Conservation (phyloP, 2,797 vertebrate genomes). For the Silurus aristotelis region DNA sequence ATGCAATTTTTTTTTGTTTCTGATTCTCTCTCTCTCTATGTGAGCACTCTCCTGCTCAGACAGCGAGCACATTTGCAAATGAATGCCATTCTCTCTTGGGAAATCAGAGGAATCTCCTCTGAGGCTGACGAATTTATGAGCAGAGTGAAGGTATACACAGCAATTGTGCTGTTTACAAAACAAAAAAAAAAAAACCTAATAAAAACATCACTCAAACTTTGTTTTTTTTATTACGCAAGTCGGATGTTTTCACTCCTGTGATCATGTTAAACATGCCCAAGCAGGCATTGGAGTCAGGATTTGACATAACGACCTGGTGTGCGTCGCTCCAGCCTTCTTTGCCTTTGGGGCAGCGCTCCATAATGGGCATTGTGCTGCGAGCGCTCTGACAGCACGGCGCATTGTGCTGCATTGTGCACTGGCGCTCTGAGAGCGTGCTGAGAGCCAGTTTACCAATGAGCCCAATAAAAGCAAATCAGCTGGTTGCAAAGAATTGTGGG, state of each 20-base stretch:
- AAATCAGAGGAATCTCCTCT: slow-evolving; percentile 17
- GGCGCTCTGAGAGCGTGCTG: slow-evolving; percentile 22
- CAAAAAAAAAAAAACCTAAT: not conserved
- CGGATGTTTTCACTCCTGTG: not conserved
- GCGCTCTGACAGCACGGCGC: slow-evolving; percentile 27
- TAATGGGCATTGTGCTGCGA: slow-evolving; percentile 41
- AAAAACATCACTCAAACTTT: not conserved
- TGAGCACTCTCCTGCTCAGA: not conserved
- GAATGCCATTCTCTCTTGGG: not conserved
- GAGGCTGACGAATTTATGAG: not conserved
- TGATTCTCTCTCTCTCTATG: not conserved
- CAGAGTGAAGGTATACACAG: not conserved
- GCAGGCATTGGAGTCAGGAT: not conserved
- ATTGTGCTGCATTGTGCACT: slow-evolving; percentile 3
- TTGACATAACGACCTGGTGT: slow-evolving; percentile 15
- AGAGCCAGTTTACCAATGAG: slow-evolving; percentile 29
- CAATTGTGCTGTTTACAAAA: not conserved
- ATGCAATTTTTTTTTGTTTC: not conserved
- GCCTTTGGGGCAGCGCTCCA: slow-evolving; percentile 29
- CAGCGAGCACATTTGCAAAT: slow-evolving; percentile 17
- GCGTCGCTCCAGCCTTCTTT: not conserved
- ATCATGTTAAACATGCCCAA: slow-evolving; percentile 7
- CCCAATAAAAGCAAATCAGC: slow-evolving; percentile 22
- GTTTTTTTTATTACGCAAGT: not conserved
- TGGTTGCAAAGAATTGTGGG: slow-evolving; percentile 31